These are phyloP conservation scores for mouse (Mus musculus) DNA, from an alignment of 2,113 vertebrate species.

Conservation along the genomic window GRCm39 chr11:88171001-88171500, in stretches of 20 bases:
- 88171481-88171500: constrained; percentile 69
- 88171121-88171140: constrained; percentile 89
- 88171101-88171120: constrained; percentile 93
- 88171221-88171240: constrained; percentile 84
- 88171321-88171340: constrained; percentile 88
- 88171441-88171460: constrained; percentile 46
- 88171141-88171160: constrained; percentile 90
- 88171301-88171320: constrained; percentile 89
- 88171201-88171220: constrained; percentile 82
- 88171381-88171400: constrained; percentile 91
- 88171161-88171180: constrained; percentile 90
- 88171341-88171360: constrained; percentile 91
- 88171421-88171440: neutral
- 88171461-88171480: neutral
- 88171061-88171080: constrained; percentile 65
- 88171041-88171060: constrained; percentile 85
- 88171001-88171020: constrained; percentile 87
- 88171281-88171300: constrained; percentile 90
- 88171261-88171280: constrained; percentile 95
- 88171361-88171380: constrained; percentile 84
- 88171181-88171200: constrained; percentile 88
- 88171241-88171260: constrained; percentile 88
- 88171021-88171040: constrained; percentile 86
- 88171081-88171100: constrained; percentile 89
- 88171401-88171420: constrained; percentile 78